phyloP scores from a whole-genome alignment of 2,888 invertebrate genomes.

The Acholoe squamosa region DNA sequence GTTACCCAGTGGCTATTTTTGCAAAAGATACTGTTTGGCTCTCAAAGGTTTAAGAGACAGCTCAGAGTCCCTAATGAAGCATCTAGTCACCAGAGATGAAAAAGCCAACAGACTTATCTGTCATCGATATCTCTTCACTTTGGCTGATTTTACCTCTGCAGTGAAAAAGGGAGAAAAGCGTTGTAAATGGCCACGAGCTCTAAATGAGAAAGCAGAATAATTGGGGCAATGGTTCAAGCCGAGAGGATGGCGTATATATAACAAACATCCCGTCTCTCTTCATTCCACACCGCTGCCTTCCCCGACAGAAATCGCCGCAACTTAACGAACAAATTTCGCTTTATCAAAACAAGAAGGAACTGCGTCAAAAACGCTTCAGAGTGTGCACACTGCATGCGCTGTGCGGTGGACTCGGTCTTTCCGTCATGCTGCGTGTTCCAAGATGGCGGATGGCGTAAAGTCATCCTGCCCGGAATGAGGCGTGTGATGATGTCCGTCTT shows the following conservation, averaged over 20 bases:
- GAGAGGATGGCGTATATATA: not conserved
- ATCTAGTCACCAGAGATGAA: not conserved
- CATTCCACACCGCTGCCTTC: conserved; percentile 1
- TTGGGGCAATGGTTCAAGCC: not conserved
- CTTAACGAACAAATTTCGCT: not conserved
- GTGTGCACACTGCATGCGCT: not conserved
- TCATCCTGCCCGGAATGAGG: not conserved
- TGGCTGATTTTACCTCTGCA: not conserved
- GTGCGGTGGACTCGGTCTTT: not conserved
- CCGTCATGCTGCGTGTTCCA: not conserved
- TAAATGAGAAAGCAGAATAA: not conserved
- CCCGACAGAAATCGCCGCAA: not conserved
- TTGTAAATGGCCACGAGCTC: not conserved
- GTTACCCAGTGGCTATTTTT: too few species aligned
- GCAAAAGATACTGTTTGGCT: too few species aligned
- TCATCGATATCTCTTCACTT: not conserved
- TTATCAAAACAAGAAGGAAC: not conserved
- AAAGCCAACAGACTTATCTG: not conserved
- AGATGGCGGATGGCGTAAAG: not conserved
- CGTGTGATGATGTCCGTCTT: not conserved
- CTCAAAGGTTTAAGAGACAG: too few species aligned
- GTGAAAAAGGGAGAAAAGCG: not conserved
- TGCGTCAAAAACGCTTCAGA: not conserved
- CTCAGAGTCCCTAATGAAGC: not conserved
- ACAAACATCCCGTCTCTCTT: conserved; percentile 18